phyloP scores from a whole-genome alignment of 2,113 vertebrate species.

The Ranitomeya variabilis region DNA sequence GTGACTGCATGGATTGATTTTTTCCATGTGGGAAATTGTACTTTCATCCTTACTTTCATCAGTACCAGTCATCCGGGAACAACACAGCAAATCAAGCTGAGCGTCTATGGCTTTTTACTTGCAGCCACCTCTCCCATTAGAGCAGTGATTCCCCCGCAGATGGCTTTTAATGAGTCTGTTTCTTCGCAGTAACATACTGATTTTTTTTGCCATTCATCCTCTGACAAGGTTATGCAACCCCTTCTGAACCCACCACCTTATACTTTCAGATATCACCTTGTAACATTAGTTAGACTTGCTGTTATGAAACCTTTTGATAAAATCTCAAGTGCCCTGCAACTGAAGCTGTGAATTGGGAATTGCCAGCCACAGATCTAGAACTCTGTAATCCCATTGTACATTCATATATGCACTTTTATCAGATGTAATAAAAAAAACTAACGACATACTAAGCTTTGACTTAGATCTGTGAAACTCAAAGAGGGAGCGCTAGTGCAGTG shows the following conservation, averaged over 20 bases:
- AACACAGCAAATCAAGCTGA: slow-evolving; percentile 2
- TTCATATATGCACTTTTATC: slow-evolving; percentile 51
- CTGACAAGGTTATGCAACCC: slow-evolving; percentile 48
- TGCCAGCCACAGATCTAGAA: slow-evolving; percentile 12
- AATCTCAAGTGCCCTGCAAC: slow-evolving; percentile 36
- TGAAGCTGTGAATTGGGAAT: slow-evolving; percentile 29
- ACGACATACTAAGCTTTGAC: not conserved
- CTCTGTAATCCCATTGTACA: slow-evolving; percentile 36
- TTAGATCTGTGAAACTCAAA: not conserved
- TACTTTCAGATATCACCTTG: slow-evolving; percentile 44
- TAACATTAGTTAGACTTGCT: slow-evolving; percentile 32
- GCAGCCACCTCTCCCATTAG: slow-evolving; percentile 18
- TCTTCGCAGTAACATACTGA: not conserved
- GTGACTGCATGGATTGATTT: not conserved
- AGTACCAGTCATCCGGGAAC: not conserved
- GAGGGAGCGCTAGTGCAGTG: not conserved
- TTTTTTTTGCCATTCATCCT: slow-evolving; percentile 26
- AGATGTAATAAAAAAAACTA: slow-evolving; percentile 42
- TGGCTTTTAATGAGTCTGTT: slow-evolving; percentile 2
- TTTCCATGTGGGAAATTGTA: slow-evolving; percentile 23
- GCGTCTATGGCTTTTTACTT: not conserved
- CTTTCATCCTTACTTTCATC: not conserved
- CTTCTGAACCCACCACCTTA: slow-evolving; percentile 16
- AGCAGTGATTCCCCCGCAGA: not conserved
- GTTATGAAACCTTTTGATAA: slow-evolving; percentile 39